Evolutionary conservation across 1,140 invertebrate genomes (phyloP), one percentile per base, ranked within the genome.

Genomic region (Drosophila varians): DNA sequence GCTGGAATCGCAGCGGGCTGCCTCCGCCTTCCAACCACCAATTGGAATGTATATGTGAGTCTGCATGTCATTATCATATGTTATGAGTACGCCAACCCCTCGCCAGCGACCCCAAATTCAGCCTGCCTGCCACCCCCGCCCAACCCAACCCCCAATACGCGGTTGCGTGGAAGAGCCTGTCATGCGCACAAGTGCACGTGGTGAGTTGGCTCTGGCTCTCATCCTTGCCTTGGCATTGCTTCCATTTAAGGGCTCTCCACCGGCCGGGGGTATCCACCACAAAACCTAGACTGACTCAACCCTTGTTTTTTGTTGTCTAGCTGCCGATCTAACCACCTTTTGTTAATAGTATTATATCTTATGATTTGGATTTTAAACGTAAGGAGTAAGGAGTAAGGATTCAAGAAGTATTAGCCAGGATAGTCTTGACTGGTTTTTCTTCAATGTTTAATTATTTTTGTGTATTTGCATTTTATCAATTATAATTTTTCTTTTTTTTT

Each of bases 21-120:
- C 62, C 56, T 55, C 48, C 74, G 62, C 87, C 82, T 61, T 55
- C 48, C 74, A 68, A 87, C 82, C 82, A 79, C 82, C 82, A 82
- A 82, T 74, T 87, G 82, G 82, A 87, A 65, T 42, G 21, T 46
- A 18, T 54, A 19, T 53, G 45, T 42, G 43, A 49, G 34, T 64
- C 43, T 65, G 49, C 77, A 83, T 83, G 82, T 82, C 82, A 86
- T 83, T 83, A 86, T 87, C 80, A 87, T 86, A 87, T 76, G 80
- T 56, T 75, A 58, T 68, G 53, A 38, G 61, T 28, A 42, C 57
- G 51, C 69, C 76, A 79, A 74, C 77, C 77, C 68, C 71, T 51
- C 36, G 14, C n/a, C n/a, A n/a, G n/a, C n/a, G n/a, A n/a, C n/a
- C n/a, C n/a, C n/a, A n/a, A n/a, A n/a, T n/a, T n/a, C n/a, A n/a